phyloP scores from a whole-genome alignment of 2,113 vertebrate species.

The Zingel zingel region DNA sequence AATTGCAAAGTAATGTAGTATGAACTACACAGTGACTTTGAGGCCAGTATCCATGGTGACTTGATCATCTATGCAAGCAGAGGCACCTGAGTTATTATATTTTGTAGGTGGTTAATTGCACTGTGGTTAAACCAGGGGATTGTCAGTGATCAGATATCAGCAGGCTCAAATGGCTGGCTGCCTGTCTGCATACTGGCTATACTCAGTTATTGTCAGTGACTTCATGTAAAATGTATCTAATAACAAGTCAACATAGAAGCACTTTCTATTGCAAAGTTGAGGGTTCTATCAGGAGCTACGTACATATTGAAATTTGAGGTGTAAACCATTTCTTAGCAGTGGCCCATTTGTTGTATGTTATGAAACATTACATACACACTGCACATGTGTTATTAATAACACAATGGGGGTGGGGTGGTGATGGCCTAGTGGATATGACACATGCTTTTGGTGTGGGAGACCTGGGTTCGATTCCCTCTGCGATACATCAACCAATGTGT shows the following conservation, averaged over 20 bases:
- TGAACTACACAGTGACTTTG: conserved; percentile 42
- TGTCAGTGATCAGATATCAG: conserved; percentile 31
- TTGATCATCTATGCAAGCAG: conserved; percentile 35
- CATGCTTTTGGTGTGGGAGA: too few relatives aligned
- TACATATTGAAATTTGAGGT: not conserved
- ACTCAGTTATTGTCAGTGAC: conserved; percentile 15
- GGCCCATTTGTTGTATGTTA: not conserved
- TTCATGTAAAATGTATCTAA: conserved; percentile 14
- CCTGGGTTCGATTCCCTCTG: too few relatives aligned
- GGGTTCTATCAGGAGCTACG: not conserved
- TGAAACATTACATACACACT: not conserved
- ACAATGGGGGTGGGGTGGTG: too few relatives aligned
- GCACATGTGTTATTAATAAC: not conserved
- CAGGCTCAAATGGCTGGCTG: conserved; percentile 16
- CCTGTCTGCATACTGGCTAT: conserved; percentile 6
- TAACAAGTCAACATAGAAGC: conserved; percentile 8
- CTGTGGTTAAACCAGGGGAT: conserved; percentile 16
- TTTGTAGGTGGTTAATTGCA: conserved; percentile 14
- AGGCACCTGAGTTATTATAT: conserved; percentile 18
- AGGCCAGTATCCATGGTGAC: conserved; percentile 45
- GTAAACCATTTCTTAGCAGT: not conserved
- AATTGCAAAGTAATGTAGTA: conserved; percentile 53
- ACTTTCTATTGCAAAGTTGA: not conserved
- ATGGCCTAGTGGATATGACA: too few relatives aligned
- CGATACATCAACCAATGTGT: too few relatives aligned